Percentiles rank a stretch among this genome's conserved stretches.
Conservation (phyloP, 1,140 invertebrate genomes). For the Apis dorsata region DNA sequence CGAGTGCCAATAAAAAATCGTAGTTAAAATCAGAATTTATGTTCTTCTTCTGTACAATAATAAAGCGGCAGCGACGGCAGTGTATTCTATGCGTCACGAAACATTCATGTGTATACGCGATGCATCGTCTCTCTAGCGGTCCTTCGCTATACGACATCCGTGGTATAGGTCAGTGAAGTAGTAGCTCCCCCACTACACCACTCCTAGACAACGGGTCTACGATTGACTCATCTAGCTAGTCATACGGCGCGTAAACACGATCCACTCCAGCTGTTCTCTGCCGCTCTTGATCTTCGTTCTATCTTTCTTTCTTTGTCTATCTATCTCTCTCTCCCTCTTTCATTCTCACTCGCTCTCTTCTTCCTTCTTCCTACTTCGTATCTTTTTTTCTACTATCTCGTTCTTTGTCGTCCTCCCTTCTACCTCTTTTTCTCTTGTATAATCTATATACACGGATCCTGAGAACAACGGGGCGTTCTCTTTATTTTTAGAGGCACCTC, state of each 20-base stretch:
- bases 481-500: slow-evolving; percentile 63
- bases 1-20: slow-evolving; percentile 14
- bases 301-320: slow-evolving; percentile 8
- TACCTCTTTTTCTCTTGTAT: background rate
- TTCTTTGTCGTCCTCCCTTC: background rate
- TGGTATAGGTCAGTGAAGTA: slow-evolving; percentile 79
- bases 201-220: slow-evolving; percentile 78
- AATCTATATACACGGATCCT: slow-evolving; percentile 31
- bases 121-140: slow-evolving; percentile 65
- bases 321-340: background rate
- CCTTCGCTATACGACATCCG: slow-evolving; percentile 60
- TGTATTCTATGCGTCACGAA: slow-evolving; percentile 40
- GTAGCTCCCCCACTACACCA: slow-evolving; percentile 59
- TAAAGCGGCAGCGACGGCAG: slow-evolving; percentile 1
- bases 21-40: background rate
- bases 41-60: slow-evolving; percentile 15
- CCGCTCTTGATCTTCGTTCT: slow-evolving; percentile 47
- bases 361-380: slow-evolving; percentile 1
- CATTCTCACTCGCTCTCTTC: background rate
- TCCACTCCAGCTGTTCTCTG: slow-evolving; percentile 64
- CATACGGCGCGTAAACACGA: slow-evolving; percentile 70
- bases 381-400: background rate
- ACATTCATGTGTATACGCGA: slow-evolving; percentile 55
- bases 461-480: slow-evolving; percentile 65
- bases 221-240: slow-evolving; percentile 78